Evolutionary conservation across 2,113 vertebrate genomes (phyloP).

Genomic region (Tachysurus vachellii): DNA sequence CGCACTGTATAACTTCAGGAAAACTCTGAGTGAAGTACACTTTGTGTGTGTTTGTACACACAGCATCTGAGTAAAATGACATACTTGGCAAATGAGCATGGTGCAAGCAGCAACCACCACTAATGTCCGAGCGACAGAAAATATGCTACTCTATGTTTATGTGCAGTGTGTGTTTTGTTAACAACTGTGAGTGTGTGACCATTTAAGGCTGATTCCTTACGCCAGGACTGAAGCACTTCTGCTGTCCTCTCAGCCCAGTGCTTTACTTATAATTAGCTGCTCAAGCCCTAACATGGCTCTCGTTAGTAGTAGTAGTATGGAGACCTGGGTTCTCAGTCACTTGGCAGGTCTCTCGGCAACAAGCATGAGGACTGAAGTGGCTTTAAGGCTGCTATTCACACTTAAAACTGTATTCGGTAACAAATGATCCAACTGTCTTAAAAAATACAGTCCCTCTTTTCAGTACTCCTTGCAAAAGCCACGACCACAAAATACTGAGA

Average conservation of each 20-base stretch:
- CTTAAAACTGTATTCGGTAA: background rate
- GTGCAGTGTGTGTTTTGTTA: conserved; percentile 29
- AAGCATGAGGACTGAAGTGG: background rate
- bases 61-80: background rate
- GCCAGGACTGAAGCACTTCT: background rate
- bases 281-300: conserved; percentile 2
- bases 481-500: background rate
- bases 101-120: background rate
- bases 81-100: background rate
- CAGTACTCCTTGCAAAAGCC: background rate
- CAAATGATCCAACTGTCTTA: background rate
- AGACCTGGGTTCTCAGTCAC: background rate
- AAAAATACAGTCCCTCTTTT: background rate
- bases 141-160: conserved; percentile 17
- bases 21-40: conserved; percentile 1
- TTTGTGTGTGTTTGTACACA: conserved; percentile 15
- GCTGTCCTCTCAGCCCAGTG: background rate
- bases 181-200: conserved; percentile 50
- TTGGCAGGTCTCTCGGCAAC: background rate
- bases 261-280: background rate
- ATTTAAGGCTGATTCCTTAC: conserved; percentile 54
- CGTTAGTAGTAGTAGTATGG: background rate
- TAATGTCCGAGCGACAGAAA: background rate
- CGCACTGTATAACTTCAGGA: background rate
- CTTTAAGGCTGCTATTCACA: background rate